Conservation (phyloP, 2,797 vertebrate genomes). For the Saxicola maurus region DNA sequence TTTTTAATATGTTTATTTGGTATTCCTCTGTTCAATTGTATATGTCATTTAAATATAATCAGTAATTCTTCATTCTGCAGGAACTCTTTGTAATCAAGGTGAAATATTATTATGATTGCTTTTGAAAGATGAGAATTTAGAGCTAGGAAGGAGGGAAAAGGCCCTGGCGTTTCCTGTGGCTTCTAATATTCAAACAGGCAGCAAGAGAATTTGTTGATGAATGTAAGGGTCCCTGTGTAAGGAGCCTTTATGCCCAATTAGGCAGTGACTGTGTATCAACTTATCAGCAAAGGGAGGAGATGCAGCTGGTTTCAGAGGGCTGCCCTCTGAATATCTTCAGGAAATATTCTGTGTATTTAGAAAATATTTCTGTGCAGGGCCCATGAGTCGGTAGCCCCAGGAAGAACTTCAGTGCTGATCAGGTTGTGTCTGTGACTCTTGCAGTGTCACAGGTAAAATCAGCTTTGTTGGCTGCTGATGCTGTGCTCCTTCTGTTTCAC, state of each 20-base stretch:
- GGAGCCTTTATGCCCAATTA: background rate
- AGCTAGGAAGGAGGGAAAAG: background rate
- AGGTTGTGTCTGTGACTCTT: background rate
- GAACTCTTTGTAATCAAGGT: background rate
- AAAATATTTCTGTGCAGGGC: background rate
- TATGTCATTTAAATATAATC: background rate
- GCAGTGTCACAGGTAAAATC: background rate
- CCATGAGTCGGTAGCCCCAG: accelerated
- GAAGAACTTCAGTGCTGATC: background rate
- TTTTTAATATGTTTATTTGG: background rate
- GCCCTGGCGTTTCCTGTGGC: background rate
- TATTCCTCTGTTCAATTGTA: background rate
- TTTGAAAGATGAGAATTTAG: background rate
- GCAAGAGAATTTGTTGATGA: background rate
- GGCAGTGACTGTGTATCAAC: background rate
- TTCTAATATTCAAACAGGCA: background rate
- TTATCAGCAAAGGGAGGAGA: background rate
- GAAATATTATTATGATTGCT: background rate
- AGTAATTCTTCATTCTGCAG: background rate
- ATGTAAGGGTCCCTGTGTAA: background rate
- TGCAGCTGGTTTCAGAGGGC: background rate
- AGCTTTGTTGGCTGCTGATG: background rate
- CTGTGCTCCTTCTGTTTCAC: background rate
- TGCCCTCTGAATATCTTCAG: background rate
- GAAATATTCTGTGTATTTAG: background rate